Percentiles rank a stretch among this genome's conserved stretches.
Evolutionary conservation across 2,797 vertebrate genomes (phyloP).

Genomic region (Pseudocheirus occidentalis): DNA sequence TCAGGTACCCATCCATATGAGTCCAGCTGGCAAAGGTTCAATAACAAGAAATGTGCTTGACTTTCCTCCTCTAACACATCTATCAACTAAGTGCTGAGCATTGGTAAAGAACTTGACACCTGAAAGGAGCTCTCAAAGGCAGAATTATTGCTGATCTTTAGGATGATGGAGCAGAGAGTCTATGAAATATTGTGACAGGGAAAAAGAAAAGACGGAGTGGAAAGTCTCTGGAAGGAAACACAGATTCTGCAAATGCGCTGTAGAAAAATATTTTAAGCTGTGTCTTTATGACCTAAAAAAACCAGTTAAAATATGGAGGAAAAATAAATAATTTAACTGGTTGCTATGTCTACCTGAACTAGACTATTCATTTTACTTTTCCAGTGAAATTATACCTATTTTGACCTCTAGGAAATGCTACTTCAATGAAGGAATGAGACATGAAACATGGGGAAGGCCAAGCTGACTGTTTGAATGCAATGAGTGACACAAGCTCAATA

Average conservation of each 20-base stretch:
- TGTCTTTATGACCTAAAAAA: slow-evolving; percentile 50
- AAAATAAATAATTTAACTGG: slow-evolving; percentile 44
- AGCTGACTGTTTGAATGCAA: neutral
- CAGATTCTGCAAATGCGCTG: neutral
- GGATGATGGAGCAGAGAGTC: neutral
- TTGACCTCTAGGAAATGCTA: slow-evolving; percentile 21
- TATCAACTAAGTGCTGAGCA: neutral
- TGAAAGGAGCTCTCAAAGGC: neutral
- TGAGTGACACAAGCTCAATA: neutral
- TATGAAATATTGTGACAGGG: neutral
- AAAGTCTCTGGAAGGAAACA: neutral
- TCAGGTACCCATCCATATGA: neutral
- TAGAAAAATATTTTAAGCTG: slow-evolving; percentile 25
- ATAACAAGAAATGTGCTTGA: neutral
- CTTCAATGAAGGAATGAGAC: slow-evolving; percentile 16
- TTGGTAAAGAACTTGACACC: neutral
- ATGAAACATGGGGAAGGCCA: neutral
- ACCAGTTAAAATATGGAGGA: slow-evolving; percentile 52
- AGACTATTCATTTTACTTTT: slow-evolving; percentile 72
- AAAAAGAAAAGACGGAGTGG: neutral
- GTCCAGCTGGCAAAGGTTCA: neutral
- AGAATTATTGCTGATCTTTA: neutral
- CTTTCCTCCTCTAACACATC: neutral
- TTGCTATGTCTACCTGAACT: slow-evolving; percentile 74
- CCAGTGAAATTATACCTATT: slow-evolving; percentile 63